Percentiles rank a stretch among this genome's conserved stretches.
Evolutionary conservation across 2,888 invertebrate genomes (phyloP).

Genomic region (Actias luna): DNA sequence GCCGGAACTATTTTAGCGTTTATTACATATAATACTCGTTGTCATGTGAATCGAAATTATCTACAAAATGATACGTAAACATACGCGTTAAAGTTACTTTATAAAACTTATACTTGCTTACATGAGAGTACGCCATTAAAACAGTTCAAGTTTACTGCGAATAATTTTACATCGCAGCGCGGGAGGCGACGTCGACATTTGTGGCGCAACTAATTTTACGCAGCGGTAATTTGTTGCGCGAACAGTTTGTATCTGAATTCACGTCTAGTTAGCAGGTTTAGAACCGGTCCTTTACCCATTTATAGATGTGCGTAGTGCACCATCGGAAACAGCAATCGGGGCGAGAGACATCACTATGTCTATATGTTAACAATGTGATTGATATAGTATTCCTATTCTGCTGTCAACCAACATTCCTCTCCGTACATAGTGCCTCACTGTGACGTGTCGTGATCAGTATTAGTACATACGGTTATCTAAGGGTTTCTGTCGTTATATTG

Average conservation of each 20-base stretch:
- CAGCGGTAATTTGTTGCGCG: too few relatives aligned
- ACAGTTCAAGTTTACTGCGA: not conserved
- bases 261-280: not conserved
- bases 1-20: too few relatives aligned
- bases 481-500: too few relatives aligned
- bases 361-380: too few relatives aligned
- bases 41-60: too few relatives aligned
- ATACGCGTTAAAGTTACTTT: too few relatives aligned
- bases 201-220: too few relatives aligned
- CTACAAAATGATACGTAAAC: too few relatives aligned
- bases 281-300: not conserved
- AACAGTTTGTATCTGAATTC: not conserved
- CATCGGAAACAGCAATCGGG: not conserved
- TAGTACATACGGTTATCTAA: not conserved
- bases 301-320: not conserved
- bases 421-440: not conserved
- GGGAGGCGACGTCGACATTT: not conserved
- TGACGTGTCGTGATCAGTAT: not conserved
- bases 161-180: not conserved
- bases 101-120: too few relatives aligned
- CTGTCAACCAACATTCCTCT: not conserved
- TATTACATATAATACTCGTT: too few relatives aligned
- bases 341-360: not conserved
- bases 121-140: too few relatives aligned
- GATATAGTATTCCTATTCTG: not conserved